phyloP scores from a whole-genome alignment of 30 jellyfish, hydroid and myxozoan species.

The Clytia hemisphaerica region DNA sequence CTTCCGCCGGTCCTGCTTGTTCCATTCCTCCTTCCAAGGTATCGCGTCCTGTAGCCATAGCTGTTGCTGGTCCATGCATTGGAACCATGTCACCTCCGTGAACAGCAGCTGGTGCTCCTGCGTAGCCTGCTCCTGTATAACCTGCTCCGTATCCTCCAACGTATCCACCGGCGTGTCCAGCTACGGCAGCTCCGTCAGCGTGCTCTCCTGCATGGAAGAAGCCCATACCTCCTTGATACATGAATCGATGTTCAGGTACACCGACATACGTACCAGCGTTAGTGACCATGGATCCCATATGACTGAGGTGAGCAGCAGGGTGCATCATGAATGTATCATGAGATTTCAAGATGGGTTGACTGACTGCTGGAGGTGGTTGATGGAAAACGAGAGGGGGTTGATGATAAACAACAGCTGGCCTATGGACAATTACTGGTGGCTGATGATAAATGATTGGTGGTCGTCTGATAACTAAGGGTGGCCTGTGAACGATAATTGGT shows the following conservation, averaged over 20 bases:
- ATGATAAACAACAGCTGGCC: constrained; percentile 99
- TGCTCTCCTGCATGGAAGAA: constrained; percentile 95
- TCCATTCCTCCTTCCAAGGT: constrained; percentile 47
- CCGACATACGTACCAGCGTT: constrained; percentile 99
- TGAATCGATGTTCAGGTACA: constrained; percentile 94
- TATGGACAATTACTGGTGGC: constrained; percentile 98
- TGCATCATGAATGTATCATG: constrained; percentile 99
- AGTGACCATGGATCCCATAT: constrained; percentile 97
- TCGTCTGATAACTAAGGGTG: constrained; percentile 93
- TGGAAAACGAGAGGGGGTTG: constrained; percentile 98
- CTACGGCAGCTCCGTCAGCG: no score
- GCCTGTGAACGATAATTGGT: constrained; percentile 97
- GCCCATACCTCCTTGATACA: constrained; percentile 99
- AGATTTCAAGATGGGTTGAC: constrained; percentile 95
- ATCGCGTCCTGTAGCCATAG: background rate
- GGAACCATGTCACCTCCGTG: constrained; percentile 7
- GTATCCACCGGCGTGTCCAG: constrained; percentile 28
- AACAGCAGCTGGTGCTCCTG: constrained; percentile 36
- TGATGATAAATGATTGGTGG: constrained; percentile 99
- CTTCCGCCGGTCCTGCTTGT: constrained; percentile 33
- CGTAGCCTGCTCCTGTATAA: constrained; percentile 38
- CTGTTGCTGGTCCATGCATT: constrained; percentile 1
- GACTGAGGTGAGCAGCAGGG: constrained; percentile 96
- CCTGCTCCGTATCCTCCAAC: constrained; percentile 32
- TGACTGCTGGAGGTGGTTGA: constrained; percentile 99